A percentile compares a stretch with the other conserved stretches of the same genome.
phyloP scores from a whole-genome alignment of 1,140 invertebrate species.

The Elymnias hypermnestra region DNA sequence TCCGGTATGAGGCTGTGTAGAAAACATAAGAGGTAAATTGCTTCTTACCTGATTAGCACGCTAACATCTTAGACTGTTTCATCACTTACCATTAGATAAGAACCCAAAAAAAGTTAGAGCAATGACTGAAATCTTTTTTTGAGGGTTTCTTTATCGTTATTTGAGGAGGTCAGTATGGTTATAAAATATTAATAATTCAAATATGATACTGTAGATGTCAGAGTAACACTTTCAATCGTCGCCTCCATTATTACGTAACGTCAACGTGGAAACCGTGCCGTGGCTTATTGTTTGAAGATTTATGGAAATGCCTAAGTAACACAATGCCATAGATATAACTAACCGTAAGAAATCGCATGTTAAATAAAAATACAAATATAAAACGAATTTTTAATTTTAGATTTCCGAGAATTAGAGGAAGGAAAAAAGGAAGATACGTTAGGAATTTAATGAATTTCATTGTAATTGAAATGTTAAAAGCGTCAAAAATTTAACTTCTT shows the following conservation, averaged over 20 bases:
- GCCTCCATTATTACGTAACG: conserved; percentile 14
- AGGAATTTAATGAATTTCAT: no score
- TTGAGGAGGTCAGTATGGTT: background rate
- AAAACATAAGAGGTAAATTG: no score
- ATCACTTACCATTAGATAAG: background rate
- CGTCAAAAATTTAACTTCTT: no score
- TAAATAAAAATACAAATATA: no score
- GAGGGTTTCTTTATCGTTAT: no score
- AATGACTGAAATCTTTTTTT: background rate
- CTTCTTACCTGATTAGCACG: no score
- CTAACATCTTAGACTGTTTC: background rate
- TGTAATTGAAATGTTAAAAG: no score
- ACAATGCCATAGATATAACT: background rate
- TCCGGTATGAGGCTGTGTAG: no score
- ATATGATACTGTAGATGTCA: conserved; percentile 7
- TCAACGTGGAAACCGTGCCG: conserved; percentile 10
- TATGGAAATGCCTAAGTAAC: conserved; percentile 9
- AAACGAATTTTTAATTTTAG: no score
- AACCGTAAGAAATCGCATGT: no score
- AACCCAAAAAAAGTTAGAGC: background rate
- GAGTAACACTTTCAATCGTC: conserved; percentile 16
- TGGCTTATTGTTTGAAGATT: conserved; percentile 13
- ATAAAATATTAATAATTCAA: background rate
- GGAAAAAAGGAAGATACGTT: no score
- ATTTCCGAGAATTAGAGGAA: no score